Evolutionary conservation across 2,888 invertebrate genomes (phyloP).

Genomic region (Sarcophaga subvicina): DNA sequence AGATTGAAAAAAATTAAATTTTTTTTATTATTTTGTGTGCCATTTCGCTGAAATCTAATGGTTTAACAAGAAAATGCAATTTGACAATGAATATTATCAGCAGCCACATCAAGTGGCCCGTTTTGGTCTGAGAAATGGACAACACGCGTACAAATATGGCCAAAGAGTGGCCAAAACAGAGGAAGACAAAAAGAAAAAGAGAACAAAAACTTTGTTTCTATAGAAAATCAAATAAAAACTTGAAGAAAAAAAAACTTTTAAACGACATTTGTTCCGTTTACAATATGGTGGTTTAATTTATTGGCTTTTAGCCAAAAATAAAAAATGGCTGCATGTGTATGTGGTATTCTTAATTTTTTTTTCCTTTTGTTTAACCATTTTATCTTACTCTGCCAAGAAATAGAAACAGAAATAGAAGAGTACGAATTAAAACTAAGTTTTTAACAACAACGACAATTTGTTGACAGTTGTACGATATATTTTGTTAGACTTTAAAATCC

Average conservation of each 20-base stretch:
- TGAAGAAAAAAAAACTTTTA: constrained; percentile 48
- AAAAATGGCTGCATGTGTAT: neutral
- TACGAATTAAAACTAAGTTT: constrained; percentile 14
- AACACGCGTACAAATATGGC: constrained; percentile 1
- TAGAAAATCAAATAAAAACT: constrained; percentile 8
- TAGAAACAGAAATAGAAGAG: neutral
- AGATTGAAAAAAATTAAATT: neutral
- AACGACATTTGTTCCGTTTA: constrained; percentile 58
- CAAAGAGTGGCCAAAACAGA: constrained; percentile 9
- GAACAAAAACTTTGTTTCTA: constrained; percentile 35
- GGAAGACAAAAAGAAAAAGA: constrained; percentile 15
- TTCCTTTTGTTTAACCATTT: constrained; percentile 1
- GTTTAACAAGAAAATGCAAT: constrained; percentile 49
- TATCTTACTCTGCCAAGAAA: constrained; percentile 14
- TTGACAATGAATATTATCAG: constrained; percentile 52
- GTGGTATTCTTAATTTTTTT: neutral
- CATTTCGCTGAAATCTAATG: constrained; percentile 14
- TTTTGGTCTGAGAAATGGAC: constrained; percentile 37
- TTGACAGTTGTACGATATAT: constrained; percentile 6
- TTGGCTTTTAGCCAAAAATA: constrained; percentile 58
- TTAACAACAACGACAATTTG: neutral
- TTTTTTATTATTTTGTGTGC: constrained; percentile 27
- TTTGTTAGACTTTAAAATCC: neutral
- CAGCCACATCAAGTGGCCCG: constrained; percentile 38
- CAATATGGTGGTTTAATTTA: constrained; percentile 65